Percentiles rank a stretch among this genome's conserved stretches.
Conservation (phyloP, 2,888 invertebrate genomes). For the Aphelenchoides bicaudatus region DNA sequence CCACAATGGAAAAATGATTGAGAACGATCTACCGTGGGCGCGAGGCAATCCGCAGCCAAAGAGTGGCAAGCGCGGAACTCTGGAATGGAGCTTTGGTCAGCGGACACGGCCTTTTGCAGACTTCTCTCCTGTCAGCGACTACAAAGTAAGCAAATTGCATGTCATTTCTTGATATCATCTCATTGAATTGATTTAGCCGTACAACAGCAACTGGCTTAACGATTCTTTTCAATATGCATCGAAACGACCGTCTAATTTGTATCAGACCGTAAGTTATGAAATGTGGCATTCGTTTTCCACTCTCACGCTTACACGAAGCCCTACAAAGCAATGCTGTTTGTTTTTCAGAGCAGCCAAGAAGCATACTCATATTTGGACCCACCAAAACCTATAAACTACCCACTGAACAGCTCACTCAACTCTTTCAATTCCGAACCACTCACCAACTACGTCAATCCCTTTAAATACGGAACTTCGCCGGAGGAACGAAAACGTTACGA, state of each 20-base stretch:
- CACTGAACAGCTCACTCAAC: slow-evolving; percentile 27
- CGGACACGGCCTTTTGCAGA: not conserved
- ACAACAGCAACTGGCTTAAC: not conserved
- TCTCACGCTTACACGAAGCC: not conserved
- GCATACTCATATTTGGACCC: slow-evolving; percentile 17
- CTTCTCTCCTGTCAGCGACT: slow-evolving; percentile 13
- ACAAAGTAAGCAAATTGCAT: not conserved
- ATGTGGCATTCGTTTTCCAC: not conserved
- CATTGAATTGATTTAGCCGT: not conserved
- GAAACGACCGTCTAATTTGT: slow-evolving; percentile 6
- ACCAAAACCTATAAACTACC: slow-evolving; percentile 20
- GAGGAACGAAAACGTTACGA: slow-evolving; percentile 24
- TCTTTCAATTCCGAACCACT: slow-evolving; percentile 25
- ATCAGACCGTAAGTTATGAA: slow-evolving; percentile 6
- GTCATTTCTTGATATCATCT: not conserved
- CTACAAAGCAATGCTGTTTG: not conserved
- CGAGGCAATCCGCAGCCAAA: slow-evolving; percentile 39
- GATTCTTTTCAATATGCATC: no score
- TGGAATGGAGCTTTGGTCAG: slow-evolving; percentile 28
- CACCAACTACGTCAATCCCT: not conserved
- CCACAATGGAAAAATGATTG: no score
- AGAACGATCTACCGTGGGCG: slow-evolving; percentile 36
- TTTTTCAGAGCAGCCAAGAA: slow-evolving; percentile 3
- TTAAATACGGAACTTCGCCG: not conserved
- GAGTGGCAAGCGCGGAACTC: slow-evolving; percentile 32